Percentiles rank a stretch among this genome's conserved stretches.
Evolutionary conservation across 2,113 vertebrate species (phyloP).

Genomic region (Python bivittatus): DNA sequence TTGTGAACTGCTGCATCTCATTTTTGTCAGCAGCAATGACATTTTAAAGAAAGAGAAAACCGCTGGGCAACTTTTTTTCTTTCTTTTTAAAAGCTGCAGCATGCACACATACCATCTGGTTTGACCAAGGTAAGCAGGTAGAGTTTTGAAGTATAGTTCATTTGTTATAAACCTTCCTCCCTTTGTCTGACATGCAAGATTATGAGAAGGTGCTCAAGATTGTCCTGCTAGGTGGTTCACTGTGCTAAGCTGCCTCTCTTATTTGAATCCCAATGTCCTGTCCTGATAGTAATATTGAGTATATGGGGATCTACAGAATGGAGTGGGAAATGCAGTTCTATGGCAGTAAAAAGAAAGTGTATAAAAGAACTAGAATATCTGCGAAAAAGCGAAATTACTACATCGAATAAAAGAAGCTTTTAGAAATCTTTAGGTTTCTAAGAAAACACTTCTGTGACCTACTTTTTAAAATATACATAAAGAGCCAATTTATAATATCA

Average conservation of each 20-base stretch:
- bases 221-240: not conserved
- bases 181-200: not conserved
- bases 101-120: not conserved
- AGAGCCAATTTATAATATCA: not conserved
- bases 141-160: not conserved
- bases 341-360: not conserved
- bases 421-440: not conserved
- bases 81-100: not conserved
- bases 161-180: not conserved
- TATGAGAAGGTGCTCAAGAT: not conserved
- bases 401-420: not conserved
- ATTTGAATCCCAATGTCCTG: not conserved
- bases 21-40: not conserved
- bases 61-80: not conserved
- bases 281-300: not conserved
- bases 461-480: not conserved
- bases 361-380: not conserved
- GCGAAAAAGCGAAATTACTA: not conserved
- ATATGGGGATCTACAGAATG: not conserved
- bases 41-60: not conserved
- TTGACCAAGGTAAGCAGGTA: not conserved
- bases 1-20: not conserved
- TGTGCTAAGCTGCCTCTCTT: not conserved
- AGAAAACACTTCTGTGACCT: not conserved
- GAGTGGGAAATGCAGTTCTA: not conserved